These are phyloP conservation scores for Pipra filicauda DNA, from an alignment of 2,113 vertebrate species.

Conservation along the genomic window DNA sequence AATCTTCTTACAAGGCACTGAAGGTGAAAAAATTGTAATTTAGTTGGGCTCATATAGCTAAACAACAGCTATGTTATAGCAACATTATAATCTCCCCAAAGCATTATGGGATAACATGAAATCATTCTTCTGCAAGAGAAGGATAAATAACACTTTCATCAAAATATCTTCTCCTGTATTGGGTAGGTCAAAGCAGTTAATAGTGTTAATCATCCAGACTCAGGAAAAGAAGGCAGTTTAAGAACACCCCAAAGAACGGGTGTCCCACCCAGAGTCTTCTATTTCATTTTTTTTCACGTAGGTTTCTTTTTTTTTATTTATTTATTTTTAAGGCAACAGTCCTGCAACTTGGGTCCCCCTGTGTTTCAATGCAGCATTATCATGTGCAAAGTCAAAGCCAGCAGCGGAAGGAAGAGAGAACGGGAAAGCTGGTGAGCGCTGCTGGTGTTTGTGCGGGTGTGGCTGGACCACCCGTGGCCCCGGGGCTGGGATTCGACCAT, in stretches of 20 bases:
- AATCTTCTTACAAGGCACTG: constrained; percentile 6
- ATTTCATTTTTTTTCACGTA: not conserved
- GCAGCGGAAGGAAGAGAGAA: constrained; percentile 28
- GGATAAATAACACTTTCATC: constrained; percentile 71
- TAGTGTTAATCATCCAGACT: constrained; percentile 35
- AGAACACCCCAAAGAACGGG: not conserved
- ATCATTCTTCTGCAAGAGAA: constrained; percentile 79
- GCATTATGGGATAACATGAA: constrained; percentile 62
- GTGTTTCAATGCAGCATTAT: constrained; percentile 6
- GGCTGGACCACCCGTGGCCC: constrained; percentile 19
- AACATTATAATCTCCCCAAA: constrained; percentile 71
- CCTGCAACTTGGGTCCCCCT: not conserved
- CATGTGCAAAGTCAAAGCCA: constrained; percentile 39
- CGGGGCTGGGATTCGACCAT: constrained; percentile 67
- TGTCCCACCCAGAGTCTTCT: not conserved
- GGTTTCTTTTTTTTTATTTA: not conserved
- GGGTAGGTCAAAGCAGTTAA: constrained; percentile 32
- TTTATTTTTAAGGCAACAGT: not conserved
- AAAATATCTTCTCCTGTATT: constrained; percentile 53
- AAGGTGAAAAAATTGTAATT: constrained; percentile 30
- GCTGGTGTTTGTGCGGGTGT: constrained; percentile 8
- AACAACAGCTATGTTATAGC: constrained; percentile 78
- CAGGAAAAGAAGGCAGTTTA: constrained; percentile 46
- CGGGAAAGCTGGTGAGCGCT: not conserved
- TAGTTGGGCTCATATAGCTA: constrained; percentile 69